Conservation (phyloP, 2,797 vertebrate genomes). For the Oryzias dopingdopingensis region DNA sequence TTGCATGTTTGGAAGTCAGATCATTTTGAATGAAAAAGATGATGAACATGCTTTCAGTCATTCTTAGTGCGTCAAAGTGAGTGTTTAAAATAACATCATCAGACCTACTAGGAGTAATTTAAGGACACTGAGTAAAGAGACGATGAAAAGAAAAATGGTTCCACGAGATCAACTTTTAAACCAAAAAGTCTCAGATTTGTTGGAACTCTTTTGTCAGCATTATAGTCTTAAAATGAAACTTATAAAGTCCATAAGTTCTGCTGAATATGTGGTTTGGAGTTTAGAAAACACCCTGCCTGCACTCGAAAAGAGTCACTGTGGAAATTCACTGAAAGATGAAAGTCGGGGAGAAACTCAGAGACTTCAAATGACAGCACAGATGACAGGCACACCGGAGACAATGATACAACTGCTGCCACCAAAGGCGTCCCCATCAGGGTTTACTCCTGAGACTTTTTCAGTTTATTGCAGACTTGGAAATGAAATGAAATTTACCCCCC, state of each 20-base stretch:
- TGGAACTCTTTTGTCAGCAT: neutral
- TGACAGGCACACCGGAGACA: neutral
- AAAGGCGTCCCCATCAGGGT: neutral
- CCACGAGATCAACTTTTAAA: too few relatives aligned
- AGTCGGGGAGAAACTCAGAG: neutral
- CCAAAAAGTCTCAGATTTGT: too few relatives aligned
- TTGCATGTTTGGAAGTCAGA: too few relatives aligned
- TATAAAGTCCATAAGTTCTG: neutral
- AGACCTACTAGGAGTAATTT: too few relatives aligned
- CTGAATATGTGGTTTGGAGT: neutral
- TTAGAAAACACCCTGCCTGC: neutral
- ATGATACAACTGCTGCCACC: neutral
- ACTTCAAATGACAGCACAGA: conserved; percentile 1
- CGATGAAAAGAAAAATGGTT: too few relatives aligned
- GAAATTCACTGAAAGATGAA: neutral
- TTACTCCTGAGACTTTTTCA: neutral
- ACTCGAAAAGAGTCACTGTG: neutral
- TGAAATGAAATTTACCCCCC: neutral
- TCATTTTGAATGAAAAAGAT: too few relatives aligned
- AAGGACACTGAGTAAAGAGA: too few relatives aligned
- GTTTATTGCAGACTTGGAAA: neutral
- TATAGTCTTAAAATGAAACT: neutral
- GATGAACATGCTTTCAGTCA: too few relatives aligned
- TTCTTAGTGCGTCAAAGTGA: too few relatives aligned
- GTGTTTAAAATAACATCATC: too few relatives aligned